Percentiles rank a stretch among this genome's conserved stretches.
Conservation (phyloP, 2,797 vertebrate species). For the Acanthopagrus latus region DNA sequence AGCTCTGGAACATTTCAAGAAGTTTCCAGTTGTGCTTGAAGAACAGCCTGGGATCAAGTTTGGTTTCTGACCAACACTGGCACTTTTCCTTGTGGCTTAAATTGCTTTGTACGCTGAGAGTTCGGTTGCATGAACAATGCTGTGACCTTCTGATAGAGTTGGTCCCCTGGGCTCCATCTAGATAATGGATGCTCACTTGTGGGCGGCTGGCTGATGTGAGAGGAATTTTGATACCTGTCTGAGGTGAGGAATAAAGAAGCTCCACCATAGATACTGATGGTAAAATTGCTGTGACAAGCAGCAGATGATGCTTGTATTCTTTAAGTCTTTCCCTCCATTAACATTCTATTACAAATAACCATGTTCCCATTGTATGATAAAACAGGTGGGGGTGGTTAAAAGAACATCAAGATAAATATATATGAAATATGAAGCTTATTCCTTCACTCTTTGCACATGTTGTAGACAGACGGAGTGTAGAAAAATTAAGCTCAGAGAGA, state of each 20-base stretch:
- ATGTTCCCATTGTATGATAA: background rate
- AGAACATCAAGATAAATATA: background rate
- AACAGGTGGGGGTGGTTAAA: background rate
- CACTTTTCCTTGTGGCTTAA: conserved; percentile 11
- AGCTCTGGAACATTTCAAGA: background rate
- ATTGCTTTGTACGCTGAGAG: conserved; percentile 6
- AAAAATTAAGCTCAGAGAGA: background rate
- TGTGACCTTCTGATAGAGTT: conserved; percentile 62
- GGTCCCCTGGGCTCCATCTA: conserved; percentile 51
- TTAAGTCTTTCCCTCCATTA: background rate
- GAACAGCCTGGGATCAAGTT: background rate
- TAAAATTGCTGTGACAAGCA: background rate
- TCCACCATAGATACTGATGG: background rate
- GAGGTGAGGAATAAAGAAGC: conserved; percentile 13
- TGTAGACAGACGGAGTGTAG: background rate
- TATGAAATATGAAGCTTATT: no score
- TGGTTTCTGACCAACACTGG: background rate
- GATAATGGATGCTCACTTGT: conserved; percentile 53
- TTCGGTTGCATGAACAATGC: conserved; percentile 37
- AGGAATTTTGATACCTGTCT: conserved; percentile 62
- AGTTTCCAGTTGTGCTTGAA: background rate
- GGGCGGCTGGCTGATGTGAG: conserved; percentile 30
- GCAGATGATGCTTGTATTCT: no score
- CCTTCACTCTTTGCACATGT: background rate
- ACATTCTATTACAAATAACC: background rate